Evolutionary conservation across 2,113 vertebrate species (phyloP), one percentile per base, ranked within the genome.

Genomic region (Chionodraco myersi): DNA sequence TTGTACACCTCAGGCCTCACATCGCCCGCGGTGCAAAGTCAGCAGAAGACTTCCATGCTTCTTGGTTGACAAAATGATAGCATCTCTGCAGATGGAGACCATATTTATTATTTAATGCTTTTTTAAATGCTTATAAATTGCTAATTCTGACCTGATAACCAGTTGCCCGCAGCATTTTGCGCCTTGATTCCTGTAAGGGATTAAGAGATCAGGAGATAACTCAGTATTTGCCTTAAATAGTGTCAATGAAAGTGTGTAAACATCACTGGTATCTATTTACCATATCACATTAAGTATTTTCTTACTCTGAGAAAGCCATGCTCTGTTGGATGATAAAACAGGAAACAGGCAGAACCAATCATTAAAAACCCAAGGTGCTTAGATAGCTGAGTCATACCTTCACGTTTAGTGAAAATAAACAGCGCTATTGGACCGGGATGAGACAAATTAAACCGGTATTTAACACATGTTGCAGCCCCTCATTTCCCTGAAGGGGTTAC

Each of bases 1-100:
- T 54, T 75, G 60, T 54, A 63, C 57, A 59, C 77, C 72, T 82
- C 44, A 57, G 68, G 75, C 62, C 16, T 11, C 34, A 52, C 65
- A 48, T 58, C 68, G 57, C 45, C 68, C 69, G 83, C 76, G 57
- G 45, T 79, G 77, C 78, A 71, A 60, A 26, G 44, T 52, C 77
- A 53, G 47, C 54, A 53, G 9, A n/a, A 52, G 61, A 52, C 47
- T 57, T 47, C 15, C 13, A 26, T 26, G 45, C n/a, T 30, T 59
- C 48, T 26, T 54, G 18, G 49, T 53, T 45, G 59, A 64, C 16
- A 48, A n/a, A 65, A 79, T 56, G 4, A 18, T 47, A 10, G 48
- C 3, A 23, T 34, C 45, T 44, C 6, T 0, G 10, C 59, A 66
- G 72, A 71, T 6, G 8, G 48, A 34, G 21, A 26, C n/a, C 14